Conservation (phyloP, 2,888 invertebrate species). For the Scrobipalpa atriplicella region DNA sequence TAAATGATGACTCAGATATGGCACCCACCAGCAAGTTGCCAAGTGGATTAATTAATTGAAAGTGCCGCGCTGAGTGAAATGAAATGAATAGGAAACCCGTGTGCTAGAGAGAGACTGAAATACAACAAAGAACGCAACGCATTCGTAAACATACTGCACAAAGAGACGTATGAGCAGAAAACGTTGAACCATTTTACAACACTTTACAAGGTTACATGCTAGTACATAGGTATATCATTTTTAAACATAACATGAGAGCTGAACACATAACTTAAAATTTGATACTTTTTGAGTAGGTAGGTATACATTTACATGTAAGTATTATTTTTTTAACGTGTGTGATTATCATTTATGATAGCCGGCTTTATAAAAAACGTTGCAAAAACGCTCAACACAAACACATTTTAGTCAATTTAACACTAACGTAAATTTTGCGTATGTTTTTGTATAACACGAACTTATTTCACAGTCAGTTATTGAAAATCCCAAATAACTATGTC, state of each 20-base stretch:
- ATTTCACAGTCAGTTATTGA: not conserved
- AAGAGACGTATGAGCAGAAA: constrained; percentile 8
- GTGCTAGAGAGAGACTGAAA: not conserved
- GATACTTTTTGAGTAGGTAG: too few relatives aligned
- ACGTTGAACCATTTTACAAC: constrained; percentile 4
- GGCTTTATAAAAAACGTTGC: not conserved
- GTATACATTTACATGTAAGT: not conserved
- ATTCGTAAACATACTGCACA: constrained; percentile 11
- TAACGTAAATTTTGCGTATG: not conserved
- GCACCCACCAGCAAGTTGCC: not conserved
- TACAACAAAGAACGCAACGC: constrained; percentile 7
- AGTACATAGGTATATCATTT: not conserved
- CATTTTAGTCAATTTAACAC: not conserved
- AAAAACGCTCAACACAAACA: constrained; percentile 6
- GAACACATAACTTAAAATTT: too few relatives aligned
- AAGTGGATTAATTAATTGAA: constrained; percentile 11
- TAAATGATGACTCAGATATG: constrained; percentile 18
- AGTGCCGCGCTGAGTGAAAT: not conserved
- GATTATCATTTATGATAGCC: not conserved
- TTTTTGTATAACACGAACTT: not conserved
- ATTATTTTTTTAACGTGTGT: not conserved
- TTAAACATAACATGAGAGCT: too few relatives aligned
- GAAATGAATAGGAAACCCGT: not conserved
- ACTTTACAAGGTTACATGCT: not conserved
- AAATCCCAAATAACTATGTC: not conserved